phyloP scores from a whole-genome alignment of 2,888 invertebrate genomes.

The Netelia fuscicornis region DNA sequence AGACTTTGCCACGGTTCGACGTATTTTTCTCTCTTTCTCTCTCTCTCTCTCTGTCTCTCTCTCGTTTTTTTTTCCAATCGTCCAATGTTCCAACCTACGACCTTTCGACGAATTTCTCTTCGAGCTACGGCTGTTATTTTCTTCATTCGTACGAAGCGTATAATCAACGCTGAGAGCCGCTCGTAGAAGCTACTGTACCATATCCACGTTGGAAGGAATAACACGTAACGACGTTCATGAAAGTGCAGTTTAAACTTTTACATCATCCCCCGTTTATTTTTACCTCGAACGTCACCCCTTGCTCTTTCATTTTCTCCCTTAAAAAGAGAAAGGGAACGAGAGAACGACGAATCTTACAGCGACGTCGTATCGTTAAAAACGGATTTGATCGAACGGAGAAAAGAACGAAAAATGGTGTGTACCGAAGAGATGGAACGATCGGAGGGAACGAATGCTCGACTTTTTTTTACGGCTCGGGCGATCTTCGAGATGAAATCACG shows the following conservation, averaged over 20 bases:
- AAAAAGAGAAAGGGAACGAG: not conserved
- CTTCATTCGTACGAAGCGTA: not conserved
- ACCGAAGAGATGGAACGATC: not conserved
- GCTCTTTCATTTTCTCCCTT: not conserved
- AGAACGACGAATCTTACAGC: not conserved
- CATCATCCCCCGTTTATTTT: not conserved
- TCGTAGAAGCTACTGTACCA: not conserved
- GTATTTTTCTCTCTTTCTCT: too few species aligned
- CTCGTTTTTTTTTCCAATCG: not conserved
- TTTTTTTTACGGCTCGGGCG: not conserved
- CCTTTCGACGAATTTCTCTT: not conserved
- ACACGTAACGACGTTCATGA: not conserved
- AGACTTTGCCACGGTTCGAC: not conserved
- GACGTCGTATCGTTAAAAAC: not conserved
- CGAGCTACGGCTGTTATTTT: not conserved
- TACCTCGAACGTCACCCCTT: not conserved
- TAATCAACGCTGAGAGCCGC: not conserved
- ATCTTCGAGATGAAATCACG: not conserved
- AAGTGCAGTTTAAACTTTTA: not conserved
- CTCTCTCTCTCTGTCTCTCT: too few species aligned
- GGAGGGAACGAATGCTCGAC: not conserved
- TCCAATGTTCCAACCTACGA: not conserved
- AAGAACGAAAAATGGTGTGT: not conserved
- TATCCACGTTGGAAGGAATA: not conserved
- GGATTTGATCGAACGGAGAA: not conserved